Evolutionary conservation across 2,797 vertebrate species (phyloP).

Genomic region (Hipposideros larvatus): DNA sequence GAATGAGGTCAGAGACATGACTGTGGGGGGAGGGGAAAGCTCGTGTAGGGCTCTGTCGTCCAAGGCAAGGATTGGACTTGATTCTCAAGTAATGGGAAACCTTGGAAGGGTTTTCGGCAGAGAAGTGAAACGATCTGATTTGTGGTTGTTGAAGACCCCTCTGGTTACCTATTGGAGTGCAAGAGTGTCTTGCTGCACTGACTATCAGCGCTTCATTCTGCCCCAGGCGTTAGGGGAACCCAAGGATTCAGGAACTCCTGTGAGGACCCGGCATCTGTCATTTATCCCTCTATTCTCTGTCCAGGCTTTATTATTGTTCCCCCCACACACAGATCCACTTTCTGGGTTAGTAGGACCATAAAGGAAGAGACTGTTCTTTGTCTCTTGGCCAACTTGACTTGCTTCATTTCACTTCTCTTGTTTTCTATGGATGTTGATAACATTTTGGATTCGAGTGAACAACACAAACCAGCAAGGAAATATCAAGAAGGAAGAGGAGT

Average conservation of each 20-base stretch:
- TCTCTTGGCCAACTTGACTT: background rate
- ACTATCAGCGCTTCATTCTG: background rate
- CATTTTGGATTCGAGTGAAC: background rate
- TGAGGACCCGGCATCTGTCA: background rate
- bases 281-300: background rate
- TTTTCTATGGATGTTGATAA: background rate
- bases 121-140: background rate
- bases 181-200: background rate
- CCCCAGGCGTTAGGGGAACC: background rate
- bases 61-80: background rate
- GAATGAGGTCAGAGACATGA: background rate
- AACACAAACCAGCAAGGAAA: background rate
- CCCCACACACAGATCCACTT: background rate
- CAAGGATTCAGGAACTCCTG: background rate
- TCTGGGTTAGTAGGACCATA: background rate
- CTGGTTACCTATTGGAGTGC: background rate
- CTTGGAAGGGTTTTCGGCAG: background rate
- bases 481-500: background rate
- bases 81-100: background rate
- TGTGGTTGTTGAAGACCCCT: background rate
- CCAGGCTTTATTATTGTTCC: background rate
- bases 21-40: background rate
- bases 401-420: background rate
- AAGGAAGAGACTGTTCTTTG: background rate
- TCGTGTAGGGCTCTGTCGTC: fast-evolving